Evolutionary conservation across 2,113 vertebrate genomes (phyloP).

Genomic region (Chaetura pelagica): DNA sequence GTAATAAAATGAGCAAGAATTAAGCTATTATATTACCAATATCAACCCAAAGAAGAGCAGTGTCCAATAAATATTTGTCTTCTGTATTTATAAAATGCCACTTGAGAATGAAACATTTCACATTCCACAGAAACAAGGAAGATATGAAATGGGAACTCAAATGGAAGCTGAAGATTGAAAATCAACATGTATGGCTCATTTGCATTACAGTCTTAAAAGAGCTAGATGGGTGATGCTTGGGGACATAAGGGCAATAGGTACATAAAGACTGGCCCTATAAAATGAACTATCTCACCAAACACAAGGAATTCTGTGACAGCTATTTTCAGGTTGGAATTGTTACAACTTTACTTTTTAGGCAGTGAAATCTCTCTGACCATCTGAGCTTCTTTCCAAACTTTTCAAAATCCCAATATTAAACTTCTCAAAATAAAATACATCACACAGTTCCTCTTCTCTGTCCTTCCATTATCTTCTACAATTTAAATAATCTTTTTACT

Average conservation of each 20-base stretch:
- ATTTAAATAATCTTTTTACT: background rate
- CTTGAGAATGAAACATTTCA: background rate
- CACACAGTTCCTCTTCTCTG: background rate
- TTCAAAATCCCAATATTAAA: background rate
- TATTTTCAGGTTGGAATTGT: background rate
- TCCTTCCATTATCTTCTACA: background rate
- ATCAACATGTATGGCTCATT: background rate
- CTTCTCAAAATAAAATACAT: background rate
- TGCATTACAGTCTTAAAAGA: background rate
- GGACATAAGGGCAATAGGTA: background rate
- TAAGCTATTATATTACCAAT: background rate
- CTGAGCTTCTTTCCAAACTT: background rate
- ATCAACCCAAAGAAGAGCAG: background rate
- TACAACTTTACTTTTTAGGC: background rate
- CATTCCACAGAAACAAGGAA: background rate
- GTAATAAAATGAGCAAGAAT: background rate
- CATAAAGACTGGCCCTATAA: background rate
- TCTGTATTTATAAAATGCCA: background rate
- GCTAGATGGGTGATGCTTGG: background rate
- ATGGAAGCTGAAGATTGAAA: background rate
- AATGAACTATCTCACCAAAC: background rate
- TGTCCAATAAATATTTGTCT: background rate
- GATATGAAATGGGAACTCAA: background rate
- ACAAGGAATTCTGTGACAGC: background rate
- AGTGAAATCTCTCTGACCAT: background rate